phyloP scores from a whole-genome alignment of 2,888 invertebrate genomes.

The Eupithecia vulgata region DNA sequence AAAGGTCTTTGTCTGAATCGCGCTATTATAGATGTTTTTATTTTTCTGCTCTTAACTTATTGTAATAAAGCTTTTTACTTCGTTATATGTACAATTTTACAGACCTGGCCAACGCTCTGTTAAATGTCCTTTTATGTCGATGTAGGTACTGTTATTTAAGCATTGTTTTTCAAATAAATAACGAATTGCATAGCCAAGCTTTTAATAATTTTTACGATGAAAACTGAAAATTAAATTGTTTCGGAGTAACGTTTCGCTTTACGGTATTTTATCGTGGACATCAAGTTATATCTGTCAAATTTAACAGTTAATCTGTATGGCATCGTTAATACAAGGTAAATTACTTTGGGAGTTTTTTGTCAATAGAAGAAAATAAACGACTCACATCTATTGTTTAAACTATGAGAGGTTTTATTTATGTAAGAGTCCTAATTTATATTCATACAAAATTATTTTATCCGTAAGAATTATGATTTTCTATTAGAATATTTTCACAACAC shows the following conservation, averaged over 20 bases:
- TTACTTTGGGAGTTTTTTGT: too few species aligned
- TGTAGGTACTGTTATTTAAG: background rate
- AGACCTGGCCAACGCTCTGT: background rate
- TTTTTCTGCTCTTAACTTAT: background rate
- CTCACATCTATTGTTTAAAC: too few species aligned
- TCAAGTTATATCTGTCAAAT: too few species aligned
- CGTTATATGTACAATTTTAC: background rate
- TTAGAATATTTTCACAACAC: background rate
- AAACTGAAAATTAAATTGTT: background rate
- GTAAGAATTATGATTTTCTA: background rate
- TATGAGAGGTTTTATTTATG: too few species aligned
- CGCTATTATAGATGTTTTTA: background rate
- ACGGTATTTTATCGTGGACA: background rate
- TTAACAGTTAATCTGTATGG: too few species aligned
- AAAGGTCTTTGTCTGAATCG: constrained; percentile 12
- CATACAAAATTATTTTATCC: too few species aligned
- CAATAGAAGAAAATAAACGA: too few species aligned
- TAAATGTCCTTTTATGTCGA: background rate
- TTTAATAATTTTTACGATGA: background rate
- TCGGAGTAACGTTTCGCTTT: background rate
- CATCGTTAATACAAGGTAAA: too few species aligned
- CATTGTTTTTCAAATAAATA: background rate
- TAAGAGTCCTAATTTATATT: too few species aligned
- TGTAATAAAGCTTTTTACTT: background rate
- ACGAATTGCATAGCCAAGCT: background rate